A percentile compares a stretch with the other conserved stretches of the same genome.
phyloP scores from a whole-genome alignment of 2,888 invertebrate genomes.

The Zygogramma bicolorata region DNA sequence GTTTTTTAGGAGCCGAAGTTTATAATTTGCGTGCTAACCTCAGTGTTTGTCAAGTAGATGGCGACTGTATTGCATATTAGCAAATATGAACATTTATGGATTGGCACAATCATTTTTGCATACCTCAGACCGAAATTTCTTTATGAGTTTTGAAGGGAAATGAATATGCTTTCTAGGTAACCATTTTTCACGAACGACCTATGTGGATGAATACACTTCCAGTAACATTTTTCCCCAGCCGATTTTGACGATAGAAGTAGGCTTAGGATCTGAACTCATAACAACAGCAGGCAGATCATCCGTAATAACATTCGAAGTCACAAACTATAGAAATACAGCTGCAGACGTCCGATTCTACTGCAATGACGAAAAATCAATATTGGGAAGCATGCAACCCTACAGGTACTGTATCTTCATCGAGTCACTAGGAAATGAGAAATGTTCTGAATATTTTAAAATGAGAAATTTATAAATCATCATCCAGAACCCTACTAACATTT shows the following conservation, averaged over 20 bases:
- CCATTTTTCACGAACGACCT: slow-evolving; percentile 54
- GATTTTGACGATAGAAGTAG: slow-evolving; percentile 65
- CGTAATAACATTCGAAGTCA: slow-evolving; percentile 78
- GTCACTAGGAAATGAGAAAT: no score
- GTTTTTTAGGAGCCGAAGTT: no score
- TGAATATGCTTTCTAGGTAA: slow-evolving; percentile 50
- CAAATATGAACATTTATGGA: no score
- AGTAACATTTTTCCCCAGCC: slow-evolving; percentile 50
- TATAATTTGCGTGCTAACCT: no score
- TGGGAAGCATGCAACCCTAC: slow-evolving; percentile 71
- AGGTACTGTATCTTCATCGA: slow-evolving; percentile 68
- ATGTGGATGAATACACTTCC: slow-evolving; percentile 46
- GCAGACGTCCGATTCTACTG: slow-evolving; percentile 73
- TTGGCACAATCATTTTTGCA: no score
- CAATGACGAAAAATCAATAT: slow-evolving; percentile 71
- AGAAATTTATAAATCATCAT: no score
- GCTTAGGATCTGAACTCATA: slow-evolving; percentile 67
- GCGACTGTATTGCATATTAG: no score
- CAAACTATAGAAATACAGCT: slow-evolving; percentile 74
- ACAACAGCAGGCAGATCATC: slow-evolving; percentile 60
- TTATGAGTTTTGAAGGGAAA: background rate
- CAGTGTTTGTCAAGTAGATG: no score
- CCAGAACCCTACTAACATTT: no score
- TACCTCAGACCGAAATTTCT: background rate
- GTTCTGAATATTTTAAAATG: no score